Evolutionary conservation across 35 echinoderm and acorn worm genomes (phyloP), one percentile per base, ranked within the genome.

Genomic region (Strongylocentrotus purpuratus): DNA sequence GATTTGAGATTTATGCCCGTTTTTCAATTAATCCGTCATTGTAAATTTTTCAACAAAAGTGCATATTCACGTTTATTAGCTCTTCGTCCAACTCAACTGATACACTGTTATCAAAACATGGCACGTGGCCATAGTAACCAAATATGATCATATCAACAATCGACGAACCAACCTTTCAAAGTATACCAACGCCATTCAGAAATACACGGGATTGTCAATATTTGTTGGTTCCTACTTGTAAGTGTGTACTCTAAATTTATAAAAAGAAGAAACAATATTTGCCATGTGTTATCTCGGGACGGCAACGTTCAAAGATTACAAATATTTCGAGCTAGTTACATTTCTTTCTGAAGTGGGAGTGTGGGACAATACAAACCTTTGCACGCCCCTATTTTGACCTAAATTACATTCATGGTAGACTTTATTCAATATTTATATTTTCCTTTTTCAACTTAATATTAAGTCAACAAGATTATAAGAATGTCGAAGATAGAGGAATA

Each of bases 211-310:
- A 33, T 89, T 46, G 87, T 89, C 87, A 89, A 89, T 89, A 89
- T 89, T 89, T 89, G 87, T 28, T 46, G n/a, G 33, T 45, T n/a
- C 12, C 12, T 89, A 89, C 87, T 89, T 89, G 33, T 89, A 31
- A 89, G 18, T 89, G 87, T 89, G 87, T 89, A 89, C 87, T 10
- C 33, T 33, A 89, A 45, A 45, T 89, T 33, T 89, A 89, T 89
- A 89, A 45, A 89, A 89, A 89, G 87, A 33, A 89, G 87, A 33
- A 45, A 45, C 32, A 89, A 89, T 89, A 89, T 89, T 89, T 78
- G 28, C 65, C 28, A 7, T 78, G 65, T 78, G 65, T 78, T 78
- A 78, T 78, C 65, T 18, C 65, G 28, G 65, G 65, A 28, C 65
- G 65, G 65, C 65, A 78, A n/a, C 65, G 65, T n/a, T 28, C 65